phyloP scores from a whole-genome alignment of 2,113 vertebrate species.

The Ginglymostoma cirratum region DNA sequence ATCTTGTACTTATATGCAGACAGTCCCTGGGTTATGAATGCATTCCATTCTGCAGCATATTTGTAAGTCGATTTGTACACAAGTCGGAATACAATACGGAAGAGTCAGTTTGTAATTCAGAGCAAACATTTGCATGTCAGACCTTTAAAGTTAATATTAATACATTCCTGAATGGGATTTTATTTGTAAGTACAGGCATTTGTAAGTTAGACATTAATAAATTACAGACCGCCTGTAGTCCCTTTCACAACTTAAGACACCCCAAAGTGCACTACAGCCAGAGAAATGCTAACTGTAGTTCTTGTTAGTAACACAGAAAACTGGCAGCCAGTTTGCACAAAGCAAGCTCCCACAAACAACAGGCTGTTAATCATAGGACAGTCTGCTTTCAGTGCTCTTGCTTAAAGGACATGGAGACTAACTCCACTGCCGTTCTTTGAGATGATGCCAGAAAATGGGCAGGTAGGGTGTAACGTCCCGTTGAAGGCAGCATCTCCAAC shows the following conservation, averaged over 20 bases:
- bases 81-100: no score
- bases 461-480: background rate
- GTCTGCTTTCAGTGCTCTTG: background rate
- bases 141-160: no score
- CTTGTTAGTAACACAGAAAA: background rate
- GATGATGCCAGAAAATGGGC: background rate
- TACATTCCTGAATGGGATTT: no score
- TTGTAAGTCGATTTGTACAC: no score
- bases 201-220: no score
- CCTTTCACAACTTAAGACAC: background rate
- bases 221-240: background rate
- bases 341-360: background rate
- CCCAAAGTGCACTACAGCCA: background rate
- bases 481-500: background rate
- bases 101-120: no score
- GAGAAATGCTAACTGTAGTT: background rate
- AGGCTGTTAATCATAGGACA: background rate
- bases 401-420: background rate
- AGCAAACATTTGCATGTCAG: no score
- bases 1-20: background rate
- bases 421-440: background rate
- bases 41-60: no score
- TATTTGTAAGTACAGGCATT: no score
- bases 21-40: no score
- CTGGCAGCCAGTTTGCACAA: background rate